phyloP scores from a whole-genome alignment of 1,140 invertebrate species.

The Idris sp. region DNA sequence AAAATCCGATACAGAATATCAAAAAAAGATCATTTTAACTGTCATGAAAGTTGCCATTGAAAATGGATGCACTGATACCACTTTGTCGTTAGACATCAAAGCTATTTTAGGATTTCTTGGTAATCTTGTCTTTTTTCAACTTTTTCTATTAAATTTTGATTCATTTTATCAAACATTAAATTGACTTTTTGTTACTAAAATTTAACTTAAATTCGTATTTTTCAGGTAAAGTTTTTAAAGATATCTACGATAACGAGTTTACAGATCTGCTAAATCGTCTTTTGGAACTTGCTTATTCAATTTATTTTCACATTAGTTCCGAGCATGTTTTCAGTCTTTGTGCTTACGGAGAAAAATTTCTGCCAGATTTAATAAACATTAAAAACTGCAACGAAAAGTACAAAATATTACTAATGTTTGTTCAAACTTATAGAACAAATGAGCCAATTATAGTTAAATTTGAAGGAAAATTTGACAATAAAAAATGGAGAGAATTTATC shows the following conservation, averaged over 20 bases:
- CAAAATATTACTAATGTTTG: slow-evolving; percentile 35
- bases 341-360: slow-evolving; percentile 24
- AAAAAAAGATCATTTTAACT: slow-evolving; percentile 28
- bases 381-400: slow-evolving; percentile 36
- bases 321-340: slow-evolving; percentile 23
- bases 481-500: slow-evolving; percentile 33
- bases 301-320: slow-evolving; percentile 36
- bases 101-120: slow-evolving; percentile 21
- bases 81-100: slow-evolving; percentile 19
- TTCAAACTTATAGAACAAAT: slow-evolving; percentile 32
- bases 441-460: slow-evolving; percentile 7
- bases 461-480: slow-evolving; percentile 19
- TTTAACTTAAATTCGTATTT: too few relatives aligned
- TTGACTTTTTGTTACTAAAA: too few relatives aligned
- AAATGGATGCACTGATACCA: slow-evolving; percentile 15
- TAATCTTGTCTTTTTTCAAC: slow-evolving; percentile 3
- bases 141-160: slow-evolving; percentile 11
- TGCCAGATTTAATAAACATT: slow-evolving; percentile 39
- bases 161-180: not conserved
- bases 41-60: slow-evolving; percentile 25
- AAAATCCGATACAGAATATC: not conserved
- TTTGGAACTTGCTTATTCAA: slow-evolving; percentile 21
- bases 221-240: slow-evolving; percentile 23
- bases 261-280: slow-evolving; percentile 13
- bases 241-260: slow-evolving; percentile 26